Base-by-base conservation (phyloP, 2,113 vertebrate species). In the Rhinogobius similis region DNA sequence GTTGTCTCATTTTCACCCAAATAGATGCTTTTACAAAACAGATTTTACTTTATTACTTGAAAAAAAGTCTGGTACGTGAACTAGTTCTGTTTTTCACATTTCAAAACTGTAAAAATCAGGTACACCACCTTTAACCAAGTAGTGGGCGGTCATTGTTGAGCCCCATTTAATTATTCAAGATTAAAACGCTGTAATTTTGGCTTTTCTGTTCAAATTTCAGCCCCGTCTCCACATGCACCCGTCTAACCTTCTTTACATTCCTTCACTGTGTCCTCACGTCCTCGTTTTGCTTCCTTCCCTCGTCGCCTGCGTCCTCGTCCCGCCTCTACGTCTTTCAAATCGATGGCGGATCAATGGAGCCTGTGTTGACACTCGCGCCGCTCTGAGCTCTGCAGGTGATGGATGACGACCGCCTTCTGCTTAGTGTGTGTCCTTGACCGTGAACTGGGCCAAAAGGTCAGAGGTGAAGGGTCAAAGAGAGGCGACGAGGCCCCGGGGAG, bases 271-370 rank as follows among this genome's bases (percentile, higher is more conserved):
- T 24, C 52, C 52, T 48, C 18, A 1, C n/a, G 10, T 16, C n/a
- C 64, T 32, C 1, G 13, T 26, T 3, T 56, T 18, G 23, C 46
- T 18, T n/a, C 13, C 68, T 24, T 13, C 18, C 10, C 13, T 18
- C 21, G 56, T 9, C 56, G 41, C 27, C 56, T 61, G 14, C 11
- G 16, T 58, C 27, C 13, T 41, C 36, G 26, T 38, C 20, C 73
- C 13, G 58, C 56, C 68, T 70, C 58, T 59, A 41, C 66, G 74
- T 77, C 69, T 76, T 56, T 61, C 66, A 73, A 74, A 85, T 83
- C 73, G 87, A 87, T 91, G 82, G 56, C 77, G 83, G 90, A 89
- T 91, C 90, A 84, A 88, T 91, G 86, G 67, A 67, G 83, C 85
- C 82, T 77, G 65, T 85, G 84, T 77, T 76, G 78, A 86, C 77